Evolutionary conservation across 2,888 invertebrate genomes (phyloP).

Genomic region (Eristalis tenax): DNA sequence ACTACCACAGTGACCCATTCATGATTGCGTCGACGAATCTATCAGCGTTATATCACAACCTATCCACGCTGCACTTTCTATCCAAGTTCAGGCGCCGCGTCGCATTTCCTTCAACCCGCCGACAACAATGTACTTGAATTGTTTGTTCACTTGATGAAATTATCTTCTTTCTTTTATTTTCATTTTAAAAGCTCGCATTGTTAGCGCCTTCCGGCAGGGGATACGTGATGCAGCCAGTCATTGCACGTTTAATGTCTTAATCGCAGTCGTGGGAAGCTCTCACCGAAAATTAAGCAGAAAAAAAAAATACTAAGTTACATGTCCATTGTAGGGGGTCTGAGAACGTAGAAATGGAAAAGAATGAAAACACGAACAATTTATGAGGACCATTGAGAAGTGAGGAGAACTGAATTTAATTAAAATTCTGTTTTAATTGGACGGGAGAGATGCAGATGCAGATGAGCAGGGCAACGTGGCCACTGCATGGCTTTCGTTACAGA

Average conservation of each 20-base stretch:
- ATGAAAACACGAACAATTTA: background rate
- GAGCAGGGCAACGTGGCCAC: background rate
- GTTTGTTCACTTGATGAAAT: background rate
- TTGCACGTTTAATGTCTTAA: constrained; percentile 48
- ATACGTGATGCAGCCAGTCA: constrained; percentile 30
- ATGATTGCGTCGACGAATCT: constrained; percentile 5
- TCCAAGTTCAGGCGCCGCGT: constrained; percentile 36
- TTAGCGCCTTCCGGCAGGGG: background rate
- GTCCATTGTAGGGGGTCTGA: background rate
- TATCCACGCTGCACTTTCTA: constrained; percentile 51
- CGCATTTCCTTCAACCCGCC: background rate
- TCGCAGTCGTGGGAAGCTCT: constrained; percentile 63
- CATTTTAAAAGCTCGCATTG: background rate
- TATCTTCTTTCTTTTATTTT: background rate
- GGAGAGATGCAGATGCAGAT: background rate
- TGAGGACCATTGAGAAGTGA: background rate
- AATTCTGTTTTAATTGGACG: background rate
- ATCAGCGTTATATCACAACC: constrained; percentile 43
- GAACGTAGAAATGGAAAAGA: background rate
- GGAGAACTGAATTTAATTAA: background rate
- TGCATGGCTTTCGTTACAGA: too few species aligned
- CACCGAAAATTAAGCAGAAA: constrained; percentile 34
- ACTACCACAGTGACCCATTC: constrained; percentile 54
- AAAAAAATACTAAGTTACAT: constrained; percentile 1
- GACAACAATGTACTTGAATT: background rate